Evolutionary conservation across 2,797 vertebrate genomes (phyloP), one percentile per base, ranked within the genome.

Genomic region (Pantherophis alleghaniensis): DNA sequence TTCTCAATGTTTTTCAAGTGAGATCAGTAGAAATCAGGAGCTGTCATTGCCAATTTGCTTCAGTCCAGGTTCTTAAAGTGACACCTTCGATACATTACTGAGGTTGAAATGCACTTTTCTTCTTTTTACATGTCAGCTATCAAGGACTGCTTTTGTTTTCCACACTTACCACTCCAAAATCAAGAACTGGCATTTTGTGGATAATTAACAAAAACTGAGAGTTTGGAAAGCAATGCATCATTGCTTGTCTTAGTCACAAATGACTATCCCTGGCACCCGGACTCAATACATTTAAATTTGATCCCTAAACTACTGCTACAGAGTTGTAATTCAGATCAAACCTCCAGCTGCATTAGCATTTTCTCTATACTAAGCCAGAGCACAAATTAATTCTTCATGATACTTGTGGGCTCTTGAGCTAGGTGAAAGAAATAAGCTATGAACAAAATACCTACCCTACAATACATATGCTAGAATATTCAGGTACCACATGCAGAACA

Each of bases 31-130:
- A 96, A 96, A 96, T 96, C 95, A 90, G 87, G 94, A 94, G 94
- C 95, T 97, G 96, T 96, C 96, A 96, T 32, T 97, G 95, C 83
- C 94, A 95, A 96, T 97, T 97, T 97, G 94, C 97, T 97, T 96
- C 94, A 92, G 63, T 94, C 95, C 57, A 92, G 89, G 95, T 93
- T 94, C 90, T 91, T 97, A 97, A 97, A 97, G 96, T 97, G 96
- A 97, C 90, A 93, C 91, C 74, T 79, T 95, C 95, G 94, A 95
- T 95, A 96, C 53, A 90, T 92, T 96, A 95, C 59, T 87, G 86
- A 94, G 93, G 83, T 60, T 91, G 92, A 95, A 95, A 94, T 94
- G 92, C 42, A 93, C 93, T 94, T 96, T 96, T 93, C 88, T 92
- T 95, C 92, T 92, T 89, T 66, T 92, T 93, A 60, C 59, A 91